phyloP scores from a whole-genome alignment of 2,113 vertebrate genomes.

The Pterocles orientalis region DNA sequence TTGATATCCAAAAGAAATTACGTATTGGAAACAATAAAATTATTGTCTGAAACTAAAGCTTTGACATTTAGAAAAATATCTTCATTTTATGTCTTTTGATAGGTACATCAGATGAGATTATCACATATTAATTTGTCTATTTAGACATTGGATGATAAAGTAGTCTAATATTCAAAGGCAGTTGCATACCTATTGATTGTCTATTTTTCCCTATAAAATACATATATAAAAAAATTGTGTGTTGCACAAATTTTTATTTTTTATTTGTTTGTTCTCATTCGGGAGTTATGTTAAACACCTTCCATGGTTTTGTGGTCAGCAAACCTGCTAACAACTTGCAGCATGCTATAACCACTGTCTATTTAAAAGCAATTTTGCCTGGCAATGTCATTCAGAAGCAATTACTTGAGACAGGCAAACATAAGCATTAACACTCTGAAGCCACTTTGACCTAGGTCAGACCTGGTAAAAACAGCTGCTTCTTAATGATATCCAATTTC shows the following conservation, averaged over 20 bases:
- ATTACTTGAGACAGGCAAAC: neutral
- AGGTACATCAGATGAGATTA: neutral
- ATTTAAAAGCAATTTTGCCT: conserved; percentile 24
- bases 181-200: neutral
- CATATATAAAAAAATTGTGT: neutral
- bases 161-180: neutral
- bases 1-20: neutral
- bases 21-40: neutral
- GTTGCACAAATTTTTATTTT: neutral
- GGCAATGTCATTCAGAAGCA: neutral
- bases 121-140: neutral
- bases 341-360: neutral
- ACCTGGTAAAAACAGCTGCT: conserved; percentile 21
- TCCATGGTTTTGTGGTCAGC: neutral
- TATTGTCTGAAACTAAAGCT: neutral
- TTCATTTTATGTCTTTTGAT: neutral
- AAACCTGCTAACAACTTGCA: neutral
- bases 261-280: neutral
- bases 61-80: neutral
- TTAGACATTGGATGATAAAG: neutral
- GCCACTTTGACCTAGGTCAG: neutral
- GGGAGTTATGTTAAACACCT: neutral
- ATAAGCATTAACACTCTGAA: neutral
- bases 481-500: conserved; percentile 33
- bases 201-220: neutral